A percentile compares a stretch with the other conserved stretches of the same genome.
phyloP scores from a whole-genome alignment of 2,888 invertebrate species.

The Drosophila phalerata region DNA sequence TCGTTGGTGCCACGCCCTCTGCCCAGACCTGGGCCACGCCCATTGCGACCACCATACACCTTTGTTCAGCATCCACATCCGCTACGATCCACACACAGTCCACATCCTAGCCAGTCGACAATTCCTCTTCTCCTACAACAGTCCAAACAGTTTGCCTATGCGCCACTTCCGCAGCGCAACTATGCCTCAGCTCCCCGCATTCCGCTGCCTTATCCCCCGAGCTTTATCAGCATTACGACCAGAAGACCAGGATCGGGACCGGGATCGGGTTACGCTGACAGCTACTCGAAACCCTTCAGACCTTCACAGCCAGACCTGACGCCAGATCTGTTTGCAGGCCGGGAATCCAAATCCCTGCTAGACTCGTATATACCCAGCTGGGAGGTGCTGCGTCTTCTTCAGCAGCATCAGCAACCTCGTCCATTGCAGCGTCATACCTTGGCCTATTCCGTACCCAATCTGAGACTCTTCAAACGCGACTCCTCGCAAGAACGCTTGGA shows the following conservation, averaged over 20 bases:
- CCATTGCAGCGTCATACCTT: constrained; percentile 58
- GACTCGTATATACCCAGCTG: constrained; percentile 88
- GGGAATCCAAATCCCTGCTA: constrained; percentile 86
- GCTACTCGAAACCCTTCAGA: constrained; percentile 59
- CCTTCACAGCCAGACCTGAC: constrained; percentile 65
- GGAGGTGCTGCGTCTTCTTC: constrained; percentile 80
- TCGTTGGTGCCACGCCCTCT: constrained; percentile 31
- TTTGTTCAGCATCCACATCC: constrained; percentile 45
- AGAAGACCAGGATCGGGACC: constrained; percentile 52
- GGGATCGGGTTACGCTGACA: constrained; percentile 28
- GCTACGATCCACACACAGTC: constrained; percentile 10
- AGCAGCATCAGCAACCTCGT: constrained; percentile 60
- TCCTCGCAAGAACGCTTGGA: constrained; percentile 26
- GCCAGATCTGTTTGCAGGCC: constrained; percentile 79
- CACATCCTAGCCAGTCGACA: constrained; percentile 3
- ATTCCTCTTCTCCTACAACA: constrained; percentile 56
- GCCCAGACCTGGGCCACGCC: constrained; percentile 29
- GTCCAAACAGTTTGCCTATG: constrained; percentile 83
- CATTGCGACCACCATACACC: constrained; percentile 50
- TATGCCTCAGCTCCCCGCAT: constrained; percentile 53
- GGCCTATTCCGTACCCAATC: constrained; percentile 55
- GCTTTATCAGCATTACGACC: constrained; percentile 82
- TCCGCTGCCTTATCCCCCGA: constrained; percentile 82
- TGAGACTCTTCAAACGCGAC: constrained; percentile 65
- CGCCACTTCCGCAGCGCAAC: constrained; percentile 73